Evolutionary conservation across 2,113 vertebrate genomes (phyloP).

Genomic region (Pseudorasbora parva): DNA sequence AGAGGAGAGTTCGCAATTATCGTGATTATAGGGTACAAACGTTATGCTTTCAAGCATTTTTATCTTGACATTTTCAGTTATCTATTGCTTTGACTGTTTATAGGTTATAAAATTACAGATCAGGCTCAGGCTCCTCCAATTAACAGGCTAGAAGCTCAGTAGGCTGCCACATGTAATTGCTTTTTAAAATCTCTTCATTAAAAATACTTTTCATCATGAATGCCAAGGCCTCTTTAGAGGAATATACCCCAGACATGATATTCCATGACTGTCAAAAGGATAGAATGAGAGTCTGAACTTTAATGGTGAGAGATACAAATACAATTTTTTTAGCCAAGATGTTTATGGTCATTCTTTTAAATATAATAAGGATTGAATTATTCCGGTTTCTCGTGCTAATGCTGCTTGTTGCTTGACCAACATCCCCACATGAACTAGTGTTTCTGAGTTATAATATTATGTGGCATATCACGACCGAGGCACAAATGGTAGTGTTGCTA

Average conservation of each 20-base stretch:
- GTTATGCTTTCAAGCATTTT: slow-evolving; percentile 18
- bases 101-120: slow-evolving; percentile 36
- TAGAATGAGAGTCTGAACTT: background rate
- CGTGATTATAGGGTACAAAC: slow-evolving; percentile 14
- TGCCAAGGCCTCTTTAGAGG: background rate
- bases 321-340: background rate
- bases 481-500: background rate
- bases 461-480: slow-evolving; percentile 11
- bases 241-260: background rate
- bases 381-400: slow-evolving; percentile 6
- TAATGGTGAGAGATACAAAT: background rate
- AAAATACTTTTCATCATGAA: slow-evolving; percentile 40
- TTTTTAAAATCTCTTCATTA: slow-evolving; percentile 37
- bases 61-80: slow-evolving; percentile 25
- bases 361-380: background rate
- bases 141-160: slow-evolving; percentile 16
- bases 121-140: slow-evolving; percentile 16
- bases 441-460: slow-evolving; percentile 11
- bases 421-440: background rate
- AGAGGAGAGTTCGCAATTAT: background rate
- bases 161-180: slow-evolving; percentile 30
- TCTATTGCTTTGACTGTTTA: slow-evolving; percentile 27
- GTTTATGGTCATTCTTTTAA: background rate
- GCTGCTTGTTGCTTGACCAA: background rate
- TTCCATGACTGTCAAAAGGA: background rate